Evolutionary conservation across 2,888 invertebrate species (phyloP).

Genomic region (Catocala sponsa): DNA sequence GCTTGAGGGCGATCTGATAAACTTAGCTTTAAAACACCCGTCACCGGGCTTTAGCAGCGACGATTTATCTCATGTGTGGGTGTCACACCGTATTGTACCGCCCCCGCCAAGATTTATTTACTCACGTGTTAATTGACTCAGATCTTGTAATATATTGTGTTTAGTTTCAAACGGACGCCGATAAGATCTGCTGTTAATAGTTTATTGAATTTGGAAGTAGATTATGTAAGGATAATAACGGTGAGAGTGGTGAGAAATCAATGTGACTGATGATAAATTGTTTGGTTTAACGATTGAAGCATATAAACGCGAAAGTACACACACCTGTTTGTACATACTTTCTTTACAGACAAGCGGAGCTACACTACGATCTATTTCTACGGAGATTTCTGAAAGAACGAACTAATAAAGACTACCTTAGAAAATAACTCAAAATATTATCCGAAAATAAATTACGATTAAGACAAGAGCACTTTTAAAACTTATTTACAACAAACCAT

Average conservation of each 20-base stretch:
- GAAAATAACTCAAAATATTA: too few relatives aligned
- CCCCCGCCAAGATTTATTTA: constrained; percentile 46
- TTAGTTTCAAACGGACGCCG: constrained; percentile 33
- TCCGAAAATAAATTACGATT: too few relatives aligned
- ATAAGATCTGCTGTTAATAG: constrained; percentile 38
- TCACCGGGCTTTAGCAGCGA: constrained; percentile 35
- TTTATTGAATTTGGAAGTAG: constrained; percentile 15
- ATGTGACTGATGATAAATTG: too few relatives aligned
- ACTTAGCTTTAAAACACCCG: constrained; percentile 38
- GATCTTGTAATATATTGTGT: constrained; percentile 31
- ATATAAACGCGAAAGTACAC: too few relatives aligned
- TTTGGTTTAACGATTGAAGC: too few relatives aligned
- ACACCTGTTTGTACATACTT: too few relatives aligned
- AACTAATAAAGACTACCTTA: too few relatives aligned
- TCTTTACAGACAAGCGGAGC: too few relatives aligned
- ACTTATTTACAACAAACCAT: too few relatives aligned
- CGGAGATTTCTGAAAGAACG: too few relatives aligned
- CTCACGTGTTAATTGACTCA: constrained; percentile 45
- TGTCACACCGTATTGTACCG: constrained; percentile 51
- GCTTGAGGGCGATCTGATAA: constrained; percentile 45
- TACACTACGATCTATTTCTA: too few relatives aligned
- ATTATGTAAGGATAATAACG: constrained; percentile 11
- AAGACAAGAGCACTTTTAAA: too few relatives aligned
- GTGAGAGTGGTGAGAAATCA: not conserved
- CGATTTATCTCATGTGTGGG: constrained; percentile 46